Evolutionary conservation across 92 coral and sea anemone genomes (phyloP), one percentile per base, ranked within the genome.

Genomic region (Phymanthus crucifer): DNA sequence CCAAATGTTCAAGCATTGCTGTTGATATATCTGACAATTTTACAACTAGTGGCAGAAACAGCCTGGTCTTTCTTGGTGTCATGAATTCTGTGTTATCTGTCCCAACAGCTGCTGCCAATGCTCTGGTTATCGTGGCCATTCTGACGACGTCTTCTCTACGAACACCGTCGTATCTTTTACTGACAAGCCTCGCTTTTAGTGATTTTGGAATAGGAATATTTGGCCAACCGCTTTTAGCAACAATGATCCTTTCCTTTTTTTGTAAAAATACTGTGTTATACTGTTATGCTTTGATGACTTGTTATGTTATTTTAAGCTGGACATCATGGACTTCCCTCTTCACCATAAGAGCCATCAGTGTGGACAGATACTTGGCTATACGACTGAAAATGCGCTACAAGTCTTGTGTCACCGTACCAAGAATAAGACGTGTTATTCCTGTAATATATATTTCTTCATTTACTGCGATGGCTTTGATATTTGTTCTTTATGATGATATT

Each of bases 341-440:
- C 56, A 66, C 27, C 13, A 26, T 43, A 54, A 40, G 40, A 24
- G 82, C 64, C 40, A 78, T 78, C 11, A 69, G 72, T 24, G 40
- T 78, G 13, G 82, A 78, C 45, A 37, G 82, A 32, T 66, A 38
- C 46, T 34, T 78, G 61, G 82, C 82, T 12, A 40, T 78, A 40
- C 82, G 74, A 66, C 66, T 66, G 34, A 78, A 78, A 66, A 78
- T 66, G 33, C 5, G 26, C 14, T 78, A 78, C 46, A 66, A 40
- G 40, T 16, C 74, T 19, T n/a, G 26, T 34, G 82, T 78, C 21
- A 78, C 82, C 2, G 34, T n/a, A 77, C 12, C 54, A n/a, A 32
- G 78, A 47, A 64, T 74, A 19, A 74, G 58, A n/a, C n/a, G 57
- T 38, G 21, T 74, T 74, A 0, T 74, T 0, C 0, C 24, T 8